These are phyloP conservation scores for Calidris pugnax DNA, from an alignment of 2,113 vertebrate species.

Conservation along the genomic window DNA sequence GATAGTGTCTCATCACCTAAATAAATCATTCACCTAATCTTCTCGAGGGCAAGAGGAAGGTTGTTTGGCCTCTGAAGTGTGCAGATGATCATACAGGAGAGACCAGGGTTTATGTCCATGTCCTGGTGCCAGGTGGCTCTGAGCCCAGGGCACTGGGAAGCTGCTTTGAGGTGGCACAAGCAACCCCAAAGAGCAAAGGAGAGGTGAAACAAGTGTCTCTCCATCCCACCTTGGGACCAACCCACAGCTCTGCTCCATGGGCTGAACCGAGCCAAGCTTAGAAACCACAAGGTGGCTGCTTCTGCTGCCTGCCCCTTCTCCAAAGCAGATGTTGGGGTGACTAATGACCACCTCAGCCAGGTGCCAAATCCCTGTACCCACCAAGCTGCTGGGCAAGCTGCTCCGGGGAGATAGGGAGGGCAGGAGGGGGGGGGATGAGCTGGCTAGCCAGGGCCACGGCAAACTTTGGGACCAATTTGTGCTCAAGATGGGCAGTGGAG, in stretches of 20 bases:
- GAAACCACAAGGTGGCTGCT: background rate
- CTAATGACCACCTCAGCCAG: background rate
- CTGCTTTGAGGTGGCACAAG: background rate
- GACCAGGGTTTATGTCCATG: fast-evolving
- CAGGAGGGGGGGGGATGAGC: too few species aligned
- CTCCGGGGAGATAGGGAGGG: background rate
- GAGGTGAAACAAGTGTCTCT: background rate
- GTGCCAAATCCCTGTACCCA: background rate
- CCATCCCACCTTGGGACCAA: background rate
- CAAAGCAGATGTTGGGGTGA: background rate
- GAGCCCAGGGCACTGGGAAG: background rate
- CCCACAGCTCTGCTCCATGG: background rate
- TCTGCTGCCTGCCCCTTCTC: background rate
- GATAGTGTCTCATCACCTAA: background rate
- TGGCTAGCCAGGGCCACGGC: background rate
- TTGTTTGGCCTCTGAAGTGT: background rate
- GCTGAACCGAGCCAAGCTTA: background rate
- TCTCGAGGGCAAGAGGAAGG: background rate
- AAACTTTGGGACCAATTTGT: background rate
- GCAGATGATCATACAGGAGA: background rate
- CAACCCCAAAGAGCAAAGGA: background rate
- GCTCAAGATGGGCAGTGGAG: background rate
- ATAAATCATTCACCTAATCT: background rate
- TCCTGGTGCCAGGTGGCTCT: background rate
- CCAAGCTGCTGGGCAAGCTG: background rate